Percentiles rank a stretch among this genome's conserved stretches.
These are phyloP conservation scores for Drosophila melanocephala DNA, from an alignment of 2,888 invertebrate species.

Conservation along the genomic window DNA sequence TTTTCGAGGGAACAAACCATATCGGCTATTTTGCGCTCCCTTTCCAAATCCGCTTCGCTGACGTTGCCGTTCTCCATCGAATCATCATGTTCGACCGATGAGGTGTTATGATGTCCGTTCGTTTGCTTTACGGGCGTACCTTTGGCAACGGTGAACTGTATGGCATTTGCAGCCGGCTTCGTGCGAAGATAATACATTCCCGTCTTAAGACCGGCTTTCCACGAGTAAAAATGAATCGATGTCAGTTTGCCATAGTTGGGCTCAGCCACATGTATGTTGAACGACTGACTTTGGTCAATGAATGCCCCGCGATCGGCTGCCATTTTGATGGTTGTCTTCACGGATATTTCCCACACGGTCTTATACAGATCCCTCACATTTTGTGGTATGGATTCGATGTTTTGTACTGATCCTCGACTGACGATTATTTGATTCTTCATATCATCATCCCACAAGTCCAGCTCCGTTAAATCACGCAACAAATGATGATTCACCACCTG, in stretches of 20 bases:
- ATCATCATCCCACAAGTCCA: constrained; percentile 96
- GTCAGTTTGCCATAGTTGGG: constrained; percentile 97
- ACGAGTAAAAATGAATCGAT: constrained; percentile 99
- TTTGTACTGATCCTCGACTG: constrained; percentile 96
- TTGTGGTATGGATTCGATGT: constrained; percentile 93
- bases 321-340: constrained; percentile 97
- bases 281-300: constrained; percentile 99
- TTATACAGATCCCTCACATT: constrained; percentile 95
- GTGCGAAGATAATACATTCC: constrained; percentile 99
- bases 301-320: constrained; percentile 99
- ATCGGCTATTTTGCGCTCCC: constrained; percentile 89
- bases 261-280: constrained; percentile 98
- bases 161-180: constrained; percentile 97
- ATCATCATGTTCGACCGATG: constrained; percentile 21
- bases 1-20: constrained; percentile 95
- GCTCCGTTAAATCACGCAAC: constrained; percentile 95
- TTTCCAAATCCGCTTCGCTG: constrained; percentile 53
- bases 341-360: constrained; percentile 99
- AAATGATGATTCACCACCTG: constrained; percentile 98
- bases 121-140: constrained; percentile 86
- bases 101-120: constrained; percentile 42
- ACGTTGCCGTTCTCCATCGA: constrained; percentile 11
- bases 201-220: constrained; percentile 98
- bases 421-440: constrained; percentile 98
- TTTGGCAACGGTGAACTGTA: constrained; percentile 99